Evolutionary conservation across 2,888 invertebrate species (phyloP), one percentile per base, ranked within the genome.

Genomic region (Nysson spinosus): DNA sequence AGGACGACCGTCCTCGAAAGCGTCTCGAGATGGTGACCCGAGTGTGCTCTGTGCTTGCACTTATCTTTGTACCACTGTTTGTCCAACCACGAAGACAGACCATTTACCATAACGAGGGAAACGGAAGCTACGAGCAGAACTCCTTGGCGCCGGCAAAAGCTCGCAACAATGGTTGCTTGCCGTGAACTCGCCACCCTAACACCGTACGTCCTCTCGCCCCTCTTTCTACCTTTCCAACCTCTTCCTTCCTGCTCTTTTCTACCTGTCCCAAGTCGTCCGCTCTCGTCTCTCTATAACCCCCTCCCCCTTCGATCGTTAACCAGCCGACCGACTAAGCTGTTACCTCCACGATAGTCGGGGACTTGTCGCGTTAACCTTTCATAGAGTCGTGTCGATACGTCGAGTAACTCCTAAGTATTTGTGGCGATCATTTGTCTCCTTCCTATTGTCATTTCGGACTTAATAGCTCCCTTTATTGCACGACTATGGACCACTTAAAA

Each of bases 21-120:
- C 74, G 83, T 84, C 84, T 84, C 83, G 79, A 83, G 84, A 77
- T 76, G 75, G 64, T 69, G n/a, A 39, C 74, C 73, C 76, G 72
- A 76, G 82, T 75, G 72, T 47, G 61, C 67, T 56, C 73, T 55
- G 64, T 60, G 69, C 69, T 75, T 77, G 75, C 76, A 77, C 81
- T 82, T 78, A 74, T 81, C 83, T 80, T 81, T 83, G 80, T 79
- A 69, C 66, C 73, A 82, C 80, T 84, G 83, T 85, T 85, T 85
- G 80, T 78, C 69, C 77, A 75, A 77, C 79, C 80, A 80, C 81
- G 76, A 81, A 82, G 78, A 80, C 80, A 77, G 78, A 79, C 81
- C 84, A 83, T 85, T 85, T 85, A 83, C 80, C 82, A 81, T 85
- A 85, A 85, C 84, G 83, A 84, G 85, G 77, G 72, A 77, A 82